Percentiles rank a stretch among this genome's conserved stretches.
Evolutionary conservation across 2,113 vertebrate species (phyloP).

Genomic region (Perca flavescens): DNA sequence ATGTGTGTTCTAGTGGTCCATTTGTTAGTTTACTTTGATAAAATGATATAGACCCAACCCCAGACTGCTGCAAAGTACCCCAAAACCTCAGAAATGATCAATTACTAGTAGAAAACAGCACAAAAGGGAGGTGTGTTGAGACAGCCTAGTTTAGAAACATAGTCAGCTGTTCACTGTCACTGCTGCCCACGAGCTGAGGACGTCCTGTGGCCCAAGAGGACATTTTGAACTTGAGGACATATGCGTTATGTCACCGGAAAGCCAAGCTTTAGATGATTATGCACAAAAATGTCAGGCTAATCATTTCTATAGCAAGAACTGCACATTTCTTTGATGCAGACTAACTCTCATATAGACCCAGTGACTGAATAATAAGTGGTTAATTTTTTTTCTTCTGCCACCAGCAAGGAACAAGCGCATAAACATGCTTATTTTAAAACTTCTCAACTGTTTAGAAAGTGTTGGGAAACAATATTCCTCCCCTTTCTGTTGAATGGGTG

Average conservation of each 20-base stretch:
- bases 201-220: slow-evolving; percentile 1
- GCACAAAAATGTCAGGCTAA: slow-evolving; percentile 18
- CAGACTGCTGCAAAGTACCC: background rate
- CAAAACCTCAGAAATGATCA: background rate
- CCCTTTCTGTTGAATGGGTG: background rate
- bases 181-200: background rate
- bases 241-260: slow-evolving; percentile 26
- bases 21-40: slow-evolving; percentile 22
- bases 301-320: background rate
- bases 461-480: background rate
- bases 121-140: slow-evolving; percentile 1
- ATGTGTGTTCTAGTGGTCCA: background rate
- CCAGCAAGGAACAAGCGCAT: too few species aligned
- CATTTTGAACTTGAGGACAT: slow-evolving; percentile 23
- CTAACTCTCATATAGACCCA: background rate
- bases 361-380: too few species aligned
- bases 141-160: slow-evolving; percentile 19
- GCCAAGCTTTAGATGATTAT: slow-evolving; percentile 29
- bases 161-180: slow-evolving; percentile 24
- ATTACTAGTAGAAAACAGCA: background rate
- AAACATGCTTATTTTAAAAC: too few species aligned
- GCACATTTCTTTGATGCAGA: slow-evolving; percentile 5
- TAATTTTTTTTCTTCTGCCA: too few species aligned
- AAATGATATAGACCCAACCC: background rate
- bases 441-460: too few species aligned